Conservation (phyloP, 2,797 vertebrate genomes). For the Delichon dasypus region DNA sequence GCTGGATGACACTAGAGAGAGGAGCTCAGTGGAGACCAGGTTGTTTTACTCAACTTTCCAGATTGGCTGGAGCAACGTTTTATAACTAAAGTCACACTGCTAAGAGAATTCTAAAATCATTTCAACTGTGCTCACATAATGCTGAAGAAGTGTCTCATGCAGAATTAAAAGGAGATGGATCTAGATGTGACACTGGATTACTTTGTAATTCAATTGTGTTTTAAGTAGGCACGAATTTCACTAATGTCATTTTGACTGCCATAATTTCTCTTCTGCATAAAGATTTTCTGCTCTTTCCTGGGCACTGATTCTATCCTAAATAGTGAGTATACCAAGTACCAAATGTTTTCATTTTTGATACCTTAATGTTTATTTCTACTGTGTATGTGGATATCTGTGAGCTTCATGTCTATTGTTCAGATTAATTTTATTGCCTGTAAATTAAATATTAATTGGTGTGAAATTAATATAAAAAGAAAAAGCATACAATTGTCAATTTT, state of each 20-base stretch:
- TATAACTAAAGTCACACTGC: not conserved
- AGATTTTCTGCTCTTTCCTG: not conserved
- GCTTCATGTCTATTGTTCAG: not conserved
- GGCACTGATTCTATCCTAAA: not conserved
- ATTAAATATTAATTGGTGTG: not conserved
- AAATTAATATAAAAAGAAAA: not conserved
- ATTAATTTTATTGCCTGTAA: not conserved
- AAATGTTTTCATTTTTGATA: not conserved
- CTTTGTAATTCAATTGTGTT: not conserved
- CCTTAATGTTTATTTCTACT: not conserved
- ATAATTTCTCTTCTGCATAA: not conserved
- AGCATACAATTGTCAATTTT: fast-evolving
- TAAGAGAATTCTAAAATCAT: not conserved
- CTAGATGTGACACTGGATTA: not conserved
- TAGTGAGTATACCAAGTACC: not conserved
- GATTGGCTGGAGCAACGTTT: not conserved
- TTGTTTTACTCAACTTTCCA: not conserved
- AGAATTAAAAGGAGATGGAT: not conserved
- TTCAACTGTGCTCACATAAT: not conserved
- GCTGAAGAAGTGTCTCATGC: not conserved
- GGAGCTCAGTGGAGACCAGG: not conserved
- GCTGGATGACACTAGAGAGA: not conserved
- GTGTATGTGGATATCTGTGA: not conserved
- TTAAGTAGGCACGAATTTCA: not conserved
- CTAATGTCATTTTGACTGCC: not conserved